Base-by-base conservation (phyloP, 2,113 vertebrate species). In the Aldabrachelys gigantea region DNA sequence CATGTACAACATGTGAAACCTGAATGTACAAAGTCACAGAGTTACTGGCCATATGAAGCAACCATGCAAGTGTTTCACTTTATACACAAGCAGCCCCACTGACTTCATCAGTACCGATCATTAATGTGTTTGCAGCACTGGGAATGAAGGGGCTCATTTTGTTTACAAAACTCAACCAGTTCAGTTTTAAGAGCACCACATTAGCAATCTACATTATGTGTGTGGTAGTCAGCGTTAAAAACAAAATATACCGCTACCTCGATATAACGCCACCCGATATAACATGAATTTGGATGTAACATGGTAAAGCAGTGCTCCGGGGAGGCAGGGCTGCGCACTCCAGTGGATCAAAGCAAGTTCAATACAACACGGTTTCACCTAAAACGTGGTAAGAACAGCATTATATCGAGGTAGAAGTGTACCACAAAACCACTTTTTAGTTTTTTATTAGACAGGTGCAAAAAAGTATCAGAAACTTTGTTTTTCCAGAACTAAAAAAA, bases 171-270 rank as follows among this genome's bases (percentile, higher is more conserved):
- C 38, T 75, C 50, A 49, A 4, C 84, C 49, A 8, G 38, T 92
- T 93, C 56, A 21, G 93, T 84, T 88, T 76, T 87, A 57, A 87
- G 52, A 44, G 10, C 41, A 69, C 65, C 65, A 38, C 17, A 69
- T 22, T 69, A n/a, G 17, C 65, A 38, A 44, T 47, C 41, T 47
- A 76, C 6, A 47, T 76, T 25, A 44, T 75, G 3, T 44, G 6
- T 75, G 16, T 38, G 38, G 22, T 75, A 75, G 17, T 22, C 22
- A 65, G 62, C 13, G 7, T 75, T 41, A 12, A 75, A 44, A 44
- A 41, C 22, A 24, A 41, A 24, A 24, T 22, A 49, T 10, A 49
- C 47, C 47, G 47, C 47, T 49, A 49, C 10, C 47, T 49, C 47
- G 3, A 49, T 49, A 49, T 49, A 49, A 49, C 47, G 10, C 10